Percentiles rank a stretch among this genome's conserved stretches.
phyloP scores from a whole-genome alignment of 1,140 invertebrate species.

The Melipona quadrifasciata region DNA sequence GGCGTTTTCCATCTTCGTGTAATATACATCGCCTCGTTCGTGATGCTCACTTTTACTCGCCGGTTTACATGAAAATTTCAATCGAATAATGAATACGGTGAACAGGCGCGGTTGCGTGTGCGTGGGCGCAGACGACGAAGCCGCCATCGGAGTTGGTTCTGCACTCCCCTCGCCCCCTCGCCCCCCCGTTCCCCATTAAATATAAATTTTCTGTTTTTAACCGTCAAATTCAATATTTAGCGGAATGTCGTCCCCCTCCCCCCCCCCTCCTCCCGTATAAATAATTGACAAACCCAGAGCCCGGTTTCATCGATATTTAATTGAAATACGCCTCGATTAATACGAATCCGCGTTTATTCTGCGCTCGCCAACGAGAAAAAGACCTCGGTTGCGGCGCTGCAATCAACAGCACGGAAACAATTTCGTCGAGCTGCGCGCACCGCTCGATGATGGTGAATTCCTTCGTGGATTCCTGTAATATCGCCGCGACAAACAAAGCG shows the following conservation, averaged over 20 bases:
- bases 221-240: conserved; percentile 14
- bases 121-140: background rate
- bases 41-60: background rate
- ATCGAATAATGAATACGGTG: conserved; percentile 3
- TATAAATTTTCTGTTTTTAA: conserved; percentile 26
- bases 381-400: background rate
- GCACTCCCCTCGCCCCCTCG: no score
- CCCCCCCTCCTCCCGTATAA: background rate
- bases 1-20: background rate
- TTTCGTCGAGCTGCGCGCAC: background rate
- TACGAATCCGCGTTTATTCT: background rate
- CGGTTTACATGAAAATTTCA: conserved; percentile 9
- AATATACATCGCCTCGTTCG: background rate
- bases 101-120: background rate
- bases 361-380: background rate
- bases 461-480: background rate
- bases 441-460: background rate
- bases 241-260: background rate
- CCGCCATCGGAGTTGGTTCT: background rate
- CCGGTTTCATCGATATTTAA: background rate
- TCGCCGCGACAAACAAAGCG: background rate
- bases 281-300: background rate
- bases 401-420: background rate
- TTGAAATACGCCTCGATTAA: background rate
- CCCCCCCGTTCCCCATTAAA: background rate